These are phyloP conservation scores for Drosophila lacicola DNA, from an alignment of 2,888 invertebrate species.

Conservation along the genomic window DNA sequence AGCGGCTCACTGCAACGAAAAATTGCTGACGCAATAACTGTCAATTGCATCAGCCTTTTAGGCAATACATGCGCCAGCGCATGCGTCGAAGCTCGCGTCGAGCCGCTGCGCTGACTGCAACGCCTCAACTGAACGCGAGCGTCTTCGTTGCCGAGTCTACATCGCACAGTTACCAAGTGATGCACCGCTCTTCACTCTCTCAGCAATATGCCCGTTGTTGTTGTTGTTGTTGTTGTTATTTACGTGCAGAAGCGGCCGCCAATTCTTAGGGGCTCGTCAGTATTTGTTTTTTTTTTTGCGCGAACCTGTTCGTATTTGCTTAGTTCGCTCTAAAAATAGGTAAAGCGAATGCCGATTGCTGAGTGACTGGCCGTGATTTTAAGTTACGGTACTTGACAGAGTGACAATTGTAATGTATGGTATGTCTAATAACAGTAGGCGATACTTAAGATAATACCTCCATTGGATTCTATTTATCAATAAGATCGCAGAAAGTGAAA, in stretches of 20 bases:
- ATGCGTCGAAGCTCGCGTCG: slow-evolving; percentile 29
- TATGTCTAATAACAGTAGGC: neutral
- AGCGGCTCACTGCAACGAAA: slow-evolving; percentile 7
- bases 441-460: neutral
- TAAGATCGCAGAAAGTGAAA: neutral
- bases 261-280: slow-evolving; percentile 70
- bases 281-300: slow-evolving; percentile 23
- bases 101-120: slow-evolving; percentile 17
- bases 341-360: slow-evolving; percentile 12
- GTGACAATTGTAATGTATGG: slow-evolving; percentile 12
- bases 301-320: slow-evolving; percentile 28
- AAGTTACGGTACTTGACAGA: slow-evolving; percentile 12
- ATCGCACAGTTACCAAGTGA: slow-evolving; percentile 42
- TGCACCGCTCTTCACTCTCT: slow-evolving; percentile 7
- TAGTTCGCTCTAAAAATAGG: slow-evolving; percentile 40
- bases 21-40: slow-evolving; percentile 69
- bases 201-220: neutral
- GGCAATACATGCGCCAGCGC: slow-evolving; percentile 60
- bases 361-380: slow-evolving; percentile 5
- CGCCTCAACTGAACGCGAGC: slow-evolving; percentile 12
- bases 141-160: slow-evolving; percentile 9
- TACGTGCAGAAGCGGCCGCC: slow-evolving; percentile 26
- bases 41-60: slow-evolving; percentile 71
- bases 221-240: slow-evolving; percentile 24
- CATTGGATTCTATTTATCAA: neutral